Evolutionary conservation across 2,113 vertebrate species (phyloP), one percentile per base, ranked within the genome.

Genomic region (Onychorhynchus coronatus): DNA sequence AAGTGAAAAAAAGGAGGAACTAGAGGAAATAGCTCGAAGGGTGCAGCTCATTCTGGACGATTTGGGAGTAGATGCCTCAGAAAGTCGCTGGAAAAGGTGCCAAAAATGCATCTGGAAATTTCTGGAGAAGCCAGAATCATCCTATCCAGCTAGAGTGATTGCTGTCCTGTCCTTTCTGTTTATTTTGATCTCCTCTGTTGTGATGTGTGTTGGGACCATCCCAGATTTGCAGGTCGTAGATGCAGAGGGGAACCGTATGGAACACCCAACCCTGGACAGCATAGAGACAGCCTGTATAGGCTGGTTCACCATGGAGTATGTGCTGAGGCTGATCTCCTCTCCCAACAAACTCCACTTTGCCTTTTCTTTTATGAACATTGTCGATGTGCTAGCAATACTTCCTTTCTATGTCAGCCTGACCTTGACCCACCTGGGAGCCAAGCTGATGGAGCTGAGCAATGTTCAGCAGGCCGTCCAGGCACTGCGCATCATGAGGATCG

Each of bases 391-490:
- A 96, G 99, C 99, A 44, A 99, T 99, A 76, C 98, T 99, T 30
- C 99, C 99, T 28, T 99, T 99, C 97, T 99, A 99, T 55, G 98
- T 99, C 91, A 99, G 99, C 68, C 97, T 99, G 76, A 98, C 98
- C 35, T 97, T 99, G 94, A 99, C 99, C 12, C 98, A 98, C 93
- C 96, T 99, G 81, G 99, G 99, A 65, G 98, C 98, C 12, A 98
- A 98, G 81, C 98, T 99, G 92, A 99, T 99, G 99, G 99, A 99
- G 95, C 97, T 99, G 83, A 98, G 97, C 68, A 99, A 99, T 9
- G 99, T 99, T 76, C 99, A 99, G 95, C 99, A 99, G 97, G 99
- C 99, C 0, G 98, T 99, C 31, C 99, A 99, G 97, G 99, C 99
- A 0, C 98, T 99, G 50, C 98, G 99, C 31, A 99, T 99, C 96